A percentile compares a stretch with the other conserved stretches of the same genome.
Conservation (phyloP, 2,113 vertebrate genomes). For the Tursiops truncatus region DNA sequence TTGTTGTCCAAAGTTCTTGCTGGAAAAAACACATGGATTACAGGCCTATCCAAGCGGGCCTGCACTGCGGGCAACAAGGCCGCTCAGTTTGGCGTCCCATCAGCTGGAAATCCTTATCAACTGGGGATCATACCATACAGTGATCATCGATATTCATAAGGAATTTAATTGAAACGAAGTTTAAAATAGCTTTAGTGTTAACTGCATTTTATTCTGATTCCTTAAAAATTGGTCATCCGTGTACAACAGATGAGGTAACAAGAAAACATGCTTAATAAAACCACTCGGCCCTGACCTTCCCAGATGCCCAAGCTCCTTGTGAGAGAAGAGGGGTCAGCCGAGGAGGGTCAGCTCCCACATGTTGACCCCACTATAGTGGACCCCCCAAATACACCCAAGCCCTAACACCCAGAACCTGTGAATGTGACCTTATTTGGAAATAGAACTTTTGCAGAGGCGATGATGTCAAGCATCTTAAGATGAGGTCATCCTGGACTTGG, state of each 20-base stretch:
- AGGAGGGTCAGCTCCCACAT: rapidly evolving
- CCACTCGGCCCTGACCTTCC: neutral
- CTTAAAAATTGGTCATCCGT: neutral
- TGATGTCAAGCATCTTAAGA: neutral
- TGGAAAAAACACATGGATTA: rapidly evolving
- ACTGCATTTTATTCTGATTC: conserved; percentile 49
- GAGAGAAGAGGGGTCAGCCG: rapidly evolving
- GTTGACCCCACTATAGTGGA: rapidly evolving
- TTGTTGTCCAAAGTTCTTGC: rapidly evolving
- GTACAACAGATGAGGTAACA: neutral
- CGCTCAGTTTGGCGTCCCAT: rapidly evolving
- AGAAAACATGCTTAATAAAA: neutral
- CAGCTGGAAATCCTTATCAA: neutral
- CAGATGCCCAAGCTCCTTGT: rapidly evolving
- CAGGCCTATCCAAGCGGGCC: rapidly evolving
- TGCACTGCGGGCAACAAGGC: rapidly evolving
- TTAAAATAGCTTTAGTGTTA: conserved; percentile 44
- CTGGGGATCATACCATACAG: neutral
- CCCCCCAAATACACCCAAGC: neutral
- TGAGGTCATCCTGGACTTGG: neutral
- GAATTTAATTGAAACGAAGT: conserved; percentile 47
- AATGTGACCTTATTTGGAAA: neutral
- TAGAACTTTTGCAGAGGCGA: neutral
- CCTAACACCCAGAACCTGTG: neutral
- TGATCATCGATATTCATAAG: conserved; percentile 15